phyloP scores from a whole-genome alignment of 2,113 vertebrate genomes.

The Malurus melanocephalus region DNA sequence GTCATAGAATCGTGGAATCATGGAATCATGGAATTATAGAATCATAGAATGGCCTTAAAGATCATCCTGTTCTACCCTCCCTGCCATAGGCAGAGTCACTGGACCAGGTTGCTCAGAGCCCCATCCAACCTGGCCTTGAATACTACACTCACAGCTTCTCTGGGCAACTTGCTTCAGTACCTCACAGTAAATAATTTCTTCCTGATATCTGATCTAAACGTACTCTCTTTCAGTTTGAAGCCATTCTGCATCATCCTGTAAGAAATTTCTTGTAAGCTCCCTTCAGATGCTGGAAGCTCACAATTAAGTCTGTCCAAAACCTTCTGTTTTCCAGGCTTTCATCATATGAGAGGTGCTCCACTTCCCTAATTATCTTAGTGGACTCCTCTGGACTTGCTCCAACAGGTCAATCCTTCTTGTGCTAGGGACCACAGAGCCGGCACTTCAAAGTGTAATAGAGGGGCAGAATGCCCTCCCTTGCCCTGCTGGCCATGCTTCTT shows the following conservation, averaged over 20 bases:
- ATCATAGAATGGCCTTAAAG: background rate
- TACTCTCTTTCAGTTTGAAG: background rate
- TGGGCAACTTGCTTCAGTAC: background rate
- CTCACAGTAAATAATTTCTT: background rate
- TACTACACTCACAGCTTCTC: background rate
- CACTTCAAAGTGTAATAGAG: background rate
- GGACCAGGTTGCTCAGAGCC: background rate
- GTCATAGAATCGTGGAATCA: background rate
- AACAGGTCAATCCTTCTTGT: background rate
- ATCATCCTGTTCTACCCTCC: background rate
- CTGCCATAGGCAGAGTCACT: background rate
- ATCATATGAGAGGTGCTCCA: background rate
- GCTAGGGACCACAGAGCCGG: background rate
- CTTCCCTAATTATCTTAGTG: background rate
- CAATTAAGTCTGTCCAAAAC: background rate
- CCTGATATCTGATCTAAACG: background rate
- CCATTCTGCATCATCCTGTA: background rate
- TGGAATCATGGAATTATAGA: background rate
- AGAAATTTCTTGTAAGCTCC: background rate
- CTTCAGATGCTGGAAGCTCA: background rate
- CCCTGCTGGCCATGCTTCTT: accelerated
- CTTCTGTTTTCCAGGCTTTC: background rate
- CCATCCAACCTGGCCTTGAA: background rate
- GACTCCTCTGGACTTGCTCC: background rate
- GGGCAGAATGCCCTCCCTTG: background rate